Evolutionary conservation across 1,140 invertebrate genomes (phyloP).

Genomic region (Drosophila sturtevanti): DNA sequence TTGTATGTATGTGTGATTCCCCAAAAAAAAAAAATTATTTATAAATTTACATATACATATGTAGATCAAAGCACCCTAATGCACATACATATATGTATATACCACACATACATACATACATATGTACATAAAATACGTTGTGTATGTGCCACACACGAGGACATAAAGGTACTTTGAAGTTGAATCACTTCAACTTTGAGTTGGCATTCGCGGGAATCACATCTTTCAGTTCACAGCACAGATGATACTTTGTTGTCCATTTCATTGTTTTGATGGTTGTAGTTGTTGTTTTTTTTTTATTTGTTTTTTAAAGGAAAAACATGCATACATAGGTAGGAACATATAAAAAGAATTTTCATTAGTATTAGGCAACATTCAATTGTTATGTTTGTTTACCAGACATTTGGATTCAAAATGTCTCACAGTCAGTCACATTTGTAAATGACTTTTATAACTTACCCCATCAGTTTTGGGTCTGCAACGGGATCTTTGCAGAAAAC

Average conservation of each 20-base stretch:
- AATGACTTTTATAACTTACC: slow-evolving; percentile 58
- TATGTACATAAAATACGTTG: slow-evolving; percentile 13
- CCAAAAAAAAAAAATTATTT: slow-evolving; percentile 37
- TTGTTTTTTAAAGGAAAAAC: not conserved
- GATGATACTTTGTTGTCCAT: slow-evolving; percentile 70
- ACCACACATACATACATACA: slow-evolving; percentile 3
- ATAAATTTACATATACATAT: not conserved
- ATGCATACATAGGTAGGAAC: not conserved
- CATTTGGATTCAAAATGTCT: slow-evolving; percentile 31
- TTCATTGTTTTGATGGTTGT: slow-evolving; percentile 38
- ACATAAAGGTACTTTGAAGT: slow-evolving; percentile 65
- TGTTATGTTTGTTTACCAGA: slow-evolving; percentile 59
- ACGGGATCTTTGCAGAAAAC: slow-evolving; percentile 66
- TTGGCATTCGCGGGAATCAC: slow-evolving; percentile 76
- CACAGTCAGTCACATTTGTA: slow-evolving; percentile 7
- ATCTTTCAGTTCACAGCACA: slow-evolving; percentile 72
- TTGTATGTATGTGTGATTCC: slow-evolving; percentile 29
- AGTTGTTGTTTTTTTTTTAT: slow-evolving; percentile 13
- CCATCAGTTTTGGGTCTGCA: slow-evolving; percentile 68
- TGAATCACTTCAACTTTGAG: slow-evolving; percentile 66
- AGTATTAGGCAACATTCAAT: slow-evolving; percentile 55
- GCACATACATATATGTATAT: slow-evolving; percentile 15
- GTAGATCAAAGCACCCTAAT: slow-evolving; percentile 66
- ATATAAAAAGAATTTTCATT: slow-evolving; percentile 53
- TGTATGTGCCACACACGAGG: slow-evolving; percentile 33